Evolutionary conservation across 2,113 vertebrate species (phyloP), one percentile per base, ranked within the genome.

Genomic region (Pteropus alecto): DNA sequence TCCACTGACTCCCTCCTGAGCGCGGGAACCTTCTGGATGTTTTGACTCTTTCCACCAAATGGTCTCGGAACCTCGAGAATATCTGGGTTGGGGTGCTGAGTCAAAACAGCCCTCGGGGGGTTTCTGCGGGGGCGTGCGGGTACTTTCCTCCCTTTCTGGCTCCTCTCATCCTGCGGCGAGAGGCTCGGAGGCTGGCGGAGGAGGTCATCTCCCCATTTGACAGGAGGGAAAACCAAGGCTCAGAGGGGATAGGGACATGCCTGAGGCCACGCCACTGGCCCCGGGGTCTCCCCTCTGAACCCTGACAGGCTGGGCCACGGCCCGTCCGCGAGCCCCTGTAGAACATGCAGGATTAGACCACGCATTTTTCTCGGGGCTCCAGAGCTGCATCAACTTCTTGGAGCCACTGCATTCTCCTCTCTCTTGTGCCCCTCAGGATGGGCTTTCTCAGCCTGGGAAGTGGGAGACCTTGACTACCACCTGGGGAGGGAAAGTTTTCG

Each of bases 31-130:
- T 95, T 95, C 92, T 93, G 96, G 85, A 30, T 91, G 86, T 94
- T 95, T 93, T 96, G 95, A 97, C 76, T 95, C 96, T 87, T 93
- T 54, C 88, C 65, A 79, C 96, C 95, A 87, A 79, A 92, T 1
- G 71, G 76, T 85, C 77, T 87, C 61, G 21, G 60, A 58, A 67
- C 85, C 60, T 61, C 26, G 7, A 90, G 78, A 82, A 65, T 90
- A 56, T n/a, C 30, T 19, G 86, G 41, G 70, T 46, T 26, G n/a
- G 19, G 58, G 35, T 43, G 82, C 94, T 43, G 41, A 83, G 91
- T 90, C 79, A 46, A 54, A 77, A 48, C 82, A 83, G 87, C 73
- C 35, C 51, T 9, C 13, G 60, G 82, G 85, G 76, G 35, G 13
- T 26, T 73, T 84, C 21, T 13, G 30, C 2, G 0, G n/a, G 16